Evolutionary conservation across 2,797 vertebrate genomes (phyloP).

Genomic region (Centropyge bicolor): DNA sequence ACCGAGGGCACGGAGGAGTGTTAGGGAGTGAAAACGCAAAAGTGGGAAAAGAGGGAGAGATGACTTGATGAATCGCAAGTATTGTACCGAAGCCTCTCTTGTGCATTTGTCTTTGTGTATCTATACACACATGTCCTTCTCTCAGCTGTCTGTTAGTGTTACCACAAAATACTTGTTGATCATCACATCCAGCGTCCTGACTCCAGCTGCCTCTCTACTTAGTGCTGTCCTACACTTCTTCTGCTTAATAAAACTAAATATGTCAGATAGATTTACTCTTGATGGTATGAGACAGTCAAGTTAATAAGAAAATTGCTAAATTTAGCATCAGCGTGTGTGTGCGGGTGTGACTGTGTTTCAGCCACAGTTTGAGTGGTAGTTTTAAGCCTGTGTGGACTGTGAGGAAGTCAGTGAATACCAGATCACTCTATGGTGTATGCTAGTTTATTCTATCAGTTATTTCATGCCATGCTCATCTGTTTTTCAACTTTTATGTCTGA

Average conservation of each 20-base stretch:
- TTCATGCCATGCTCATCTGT: not conserved
- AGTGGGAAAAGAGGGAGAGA: constrained; percentile 2
- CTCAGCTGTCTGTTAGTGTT: constrained; percentile 8
- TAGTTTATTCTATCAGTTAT: constrained; percentile 20
- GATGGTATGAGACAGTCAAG: constrained; percentile 31
- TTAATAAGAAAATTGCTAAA: constrained; percentile 55
- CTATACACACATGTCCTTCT: not conserved
- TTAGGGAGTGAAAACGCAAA: constrained; percentile 23
- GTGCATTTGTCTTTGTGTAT: constrained; percentile 7
- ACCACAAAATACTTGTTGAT: constrained; percentile 13
- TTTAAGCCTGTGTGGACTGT: constrained; percentile 33
- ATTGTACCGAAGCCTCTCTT: constrained; percentile 30
- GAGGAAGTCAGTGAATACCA: constrained; percentile 8
- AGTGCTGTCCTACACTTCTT: constrained; percentile 7
- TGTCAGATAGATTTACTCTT: constrained; percentile 42
- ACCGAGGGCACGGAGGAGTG: not conserved
- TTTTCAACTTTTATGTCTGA: constrained; percentile 2
- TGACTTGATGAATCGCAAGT: constrained; percentile 44
- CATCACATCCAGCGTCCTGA: constrained; percentile 12
- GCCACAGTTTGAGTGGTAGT: constrained; percentile 4
- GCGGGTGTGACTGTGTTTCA: constrained; percentile 23
- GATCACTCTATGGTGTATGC: not conserved
- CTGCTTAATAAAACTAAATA: constrained; percentile 43
- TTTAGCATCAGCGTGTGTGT: constrained; percentile 46
- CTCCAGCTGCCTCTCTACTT: constrained; percentile 35